Conservation (phyloP, 2,113 vertebrate species). For the Columbina picui region DNA sequence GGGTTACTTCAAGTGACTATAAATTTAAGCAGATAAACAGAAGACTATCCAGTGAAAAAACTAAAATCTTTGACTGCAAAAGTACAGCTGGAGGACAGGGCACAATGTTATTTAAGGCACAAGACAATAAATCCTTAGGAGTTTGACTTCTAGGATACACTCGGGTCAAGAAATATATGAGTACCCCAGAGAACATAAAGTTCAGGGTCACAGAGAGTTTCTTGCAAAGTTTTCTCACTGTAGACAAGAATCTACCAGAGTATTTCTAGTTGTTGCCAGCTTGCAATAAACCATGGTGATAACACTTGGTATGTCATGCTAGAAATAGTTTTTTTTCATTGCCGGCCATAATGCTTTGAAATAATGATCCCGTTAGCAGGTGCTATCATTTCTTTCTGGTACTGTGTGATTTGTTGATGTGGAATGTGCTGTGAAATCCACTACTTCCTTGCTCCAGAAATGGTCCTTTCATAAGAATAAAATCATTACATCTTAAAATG, state of each 20-base stretch:
- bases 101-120: slow-evolving; percentile 27
- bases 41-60: slow-evolving; percentile 38
- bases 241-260: not conserved
- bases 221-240: not conserved
- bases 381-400: not conserved
- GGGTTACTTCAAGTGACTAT: slow-evolving; percentile 11
- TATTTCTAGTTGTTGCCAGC: not conserved
- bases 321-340: not conserved
- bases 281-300: not conserved
- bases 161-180: slow-evolving; percentile 9
- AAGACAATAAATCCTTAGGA: slow-evolving; percentile 43
- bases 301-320: not conserved
- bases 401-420: not conserved
- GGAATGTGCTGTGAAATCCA: not conserved
- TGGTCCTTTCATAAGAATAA: not conserved
- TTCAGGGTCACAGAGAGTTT: slow-evolving; percentile 45
- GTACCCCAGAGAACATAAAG: not conserved
- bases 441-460: not conserved
- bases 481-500: not conserved
- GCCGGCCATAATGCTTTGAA: not conserved
- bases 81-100: slow-evolving; percentile 48
- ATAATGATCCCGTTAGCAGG: not conserved
- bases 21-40: slow-evolving; percentile 51
- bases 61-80: slow-evolving; percentile 18
- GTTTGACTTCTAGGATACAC: slow-evolving; percentile 24